A percentile compares a stretch with the other conserved stretches of the same genome.
Evolutionary conservation across 2,113 vertebrate genomes (phyloP).

Genomic region (Gavialis gangeticus): DNA sequence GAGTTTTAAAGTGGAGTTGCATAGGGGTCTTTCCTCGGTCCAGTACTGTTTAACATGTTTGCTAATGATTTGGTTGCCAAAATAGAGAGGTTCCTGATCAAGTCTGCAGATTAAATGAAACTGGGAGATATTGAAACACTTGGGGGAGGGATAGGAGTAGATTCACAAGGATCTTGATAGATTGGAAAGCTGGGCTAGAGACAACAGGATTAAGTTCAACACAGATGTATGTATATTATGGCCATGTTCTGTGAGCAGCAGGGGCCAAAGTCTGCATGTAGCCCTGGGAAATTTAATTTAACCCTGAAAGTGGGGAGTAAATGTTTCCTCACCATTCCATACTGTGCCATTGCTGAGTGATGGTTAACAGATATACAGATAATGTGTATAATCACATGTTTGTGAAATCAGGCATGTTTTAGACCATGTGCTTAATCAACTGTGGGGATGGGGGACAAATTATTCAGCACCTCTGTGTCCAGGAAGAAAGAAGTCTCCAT

Average conservation of each 20-base stretch:
- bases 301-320: neutral
- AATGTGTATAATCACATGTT: neutral
- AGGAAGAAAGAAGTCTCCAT: neutral
- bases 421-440: neutral
- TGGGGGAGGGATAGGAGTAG: too few species aligned
- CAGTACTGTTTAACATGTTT: too few species aligned
- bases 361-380: neutral
- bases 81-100: too few species aligned
- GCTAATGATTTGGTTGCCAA: too few species aligned
- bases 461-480: neutral
- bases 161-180: too few species aligned
- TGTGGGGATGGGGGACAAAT: neutral
- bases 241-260: constrained; percentile 38
- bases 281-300: neutral
- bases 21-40: too few species aligned
- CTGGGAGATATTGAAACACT: too few species aligned
- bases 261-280: constrained; percentile 43
- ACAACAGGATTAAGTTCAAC: neutral
- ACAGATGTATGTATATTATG: accelerated
- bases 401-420: neutral
- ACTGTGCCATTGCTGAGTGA: neutral
- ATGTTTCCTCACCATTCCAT: neutral
- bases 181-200: too few species aligned
- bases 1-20: too few species aligned
- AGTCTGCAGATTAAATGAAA: too few species aligned